Percentiles rank a stretch among this genome's conserved stretches.
Conservation (phyloP, 2,888 invertebrate genomes). For the Hypercompe scribonia region DNA sequence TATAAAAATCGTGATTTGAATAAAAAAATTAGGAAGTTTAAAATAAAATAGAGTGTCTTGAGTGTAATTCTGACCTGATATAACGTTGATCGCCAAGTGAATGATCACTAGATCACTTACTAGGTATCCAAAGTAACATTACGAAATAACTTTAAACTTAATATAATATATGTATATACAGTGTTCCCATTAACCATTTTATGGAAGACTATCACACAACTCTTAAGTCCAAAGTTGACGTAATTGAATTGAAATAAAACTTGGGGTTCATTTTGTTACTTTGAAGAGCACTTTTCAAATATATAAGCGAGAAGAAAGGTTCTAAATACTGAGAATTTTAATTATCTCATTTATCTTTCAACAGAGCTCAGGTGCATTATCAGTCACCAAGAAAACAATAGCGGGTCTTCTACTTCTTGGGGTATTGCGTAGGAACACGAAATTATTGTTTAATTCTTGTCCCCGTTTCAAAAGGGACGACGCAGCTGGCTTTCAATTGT, state of each 20-base stretch:
- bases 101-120: too few relatives aligned
- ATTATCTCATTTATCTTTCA: conserved; percentile 1
- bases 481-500: conserved; percentile 81
- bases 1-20: too few relatives aligned
- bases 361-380: conserved; percentile 23
- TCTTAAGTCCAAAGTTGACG: background rate
- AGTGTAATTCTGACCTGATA: background rate
- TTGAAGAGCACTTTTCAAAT: background rate
- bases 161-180: too few relatives aligned
- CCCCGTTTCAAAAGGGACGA: conserved; percentile 51
- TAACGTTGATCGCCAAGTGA: too few relatives aligned
- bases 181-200: background rate
- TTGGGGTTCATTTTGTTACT: background rate
- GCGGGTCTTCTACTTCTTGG: conserved; percentile 33
- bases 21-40: too few relatives aligned
- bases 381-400: conserved; percentile 21
- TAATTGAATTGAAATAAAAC: background rate
- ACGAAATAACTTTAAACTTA: too few relatives aligned
- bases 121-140: too few relatives aligned
- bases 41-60: too few relatives aligned
- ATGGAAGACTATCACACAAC: background rate
- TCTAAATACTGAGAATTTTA: background rate
- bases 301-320: background rate
- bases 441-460: conserved; percentile 81
- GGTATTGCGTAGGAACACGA: conserved; percentile 67